Evolutionary conservation across 2,888 invertebrate genomes (phyloP).

Genomic region (Trachelus troglodyta): DNA sequence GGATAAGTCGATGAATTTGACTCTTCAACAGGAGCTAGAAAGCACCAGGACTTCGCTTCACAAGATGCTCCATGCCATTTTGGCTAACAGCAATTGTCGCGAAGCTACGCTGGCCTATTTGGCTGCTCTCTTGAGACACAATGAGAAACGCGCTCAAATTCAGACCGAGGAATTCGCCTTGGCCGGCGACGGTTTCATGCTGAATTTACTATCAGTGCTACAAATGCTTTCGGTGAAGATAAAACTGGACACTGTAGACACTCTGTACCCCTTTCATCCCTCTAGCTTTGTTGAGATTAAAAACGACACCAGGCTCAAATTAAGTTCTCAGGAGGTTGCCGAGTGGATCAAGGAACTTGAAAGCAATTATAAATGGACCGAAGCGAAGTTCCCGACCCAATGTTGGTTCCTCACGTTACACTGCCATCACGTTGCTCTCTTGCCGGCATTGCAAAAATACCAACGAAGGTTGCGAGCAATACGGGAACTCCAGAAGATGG

Average conservation of each 20-base stretch:
- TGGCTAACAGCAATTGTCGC: constrained; percentile 85
- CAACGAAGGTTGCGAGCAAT: constrained; percentile 80
- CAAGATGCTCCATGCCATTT: constrained; percentile 84
- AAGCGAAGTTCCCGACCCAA: constrained; percentile 93
- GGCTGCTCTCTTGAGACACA: constrained; percentile 79
- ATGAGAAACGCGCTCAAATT: constrained; percentile 89
- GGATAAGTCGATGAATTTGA: constrained; percentile 76
- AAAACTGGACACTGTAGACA: constrained; percentile 89
- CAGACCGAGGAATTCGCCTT: constrained; percentile 89
- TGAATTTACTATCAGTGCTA: constrained; percentile 91
- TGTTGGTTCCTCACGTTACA: constrained; percentile 97
- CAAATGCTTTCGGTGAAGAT: constrained; percentile 92
- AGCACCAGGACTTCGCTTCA: constrained; percentile 81
- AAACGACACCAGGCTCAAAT: constrained; percentile 86
- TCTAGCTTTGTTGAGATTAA: constrained; percentile 78
- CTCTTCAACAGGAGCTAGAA: constrained; percentile 84
- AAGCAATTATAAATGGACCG: constrained; percentile 74
- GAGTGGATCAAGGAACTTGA: constrained; percentile 33
- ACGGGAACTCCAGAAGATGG: constrained; percentile 87
- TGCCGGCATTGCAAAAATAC: constrained; percentile 90
- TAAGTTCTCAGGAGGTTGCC: constrained; percentile 72
- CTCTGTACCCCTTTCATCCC: constrained; percentile 89
- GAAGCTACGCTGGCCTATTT: constrained; percentile 85
- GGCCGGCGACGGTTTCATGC: constrained; percentile 95
- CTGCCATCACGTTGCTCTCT: constrained; percentile 90